Conservation (phyloP, 2,113 vertebrate species). For the Mus spicilegus region DNA sequence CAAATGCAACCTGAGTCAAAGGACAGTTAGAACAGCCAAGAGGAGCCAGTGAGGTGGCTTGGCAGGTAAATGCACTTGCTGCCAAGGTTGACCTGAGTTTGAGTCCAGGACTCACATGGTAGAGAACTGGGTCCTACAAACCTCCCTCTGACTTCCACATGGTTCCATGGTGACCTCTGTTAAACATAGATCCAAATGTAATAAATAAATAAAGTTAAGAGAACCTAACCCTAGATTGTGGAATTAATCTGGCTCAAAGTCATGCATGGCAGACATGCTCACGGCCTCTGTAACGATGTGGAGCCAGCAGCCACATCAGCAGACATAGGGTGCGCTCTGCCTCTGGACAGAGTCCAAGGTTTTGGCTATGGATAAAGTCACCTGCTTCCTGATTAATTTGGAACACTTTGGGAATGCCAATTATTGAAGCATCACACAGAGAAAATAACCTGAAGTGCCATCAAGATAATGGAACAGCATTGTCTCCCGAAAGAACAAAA, state of each 20-base stretch:
- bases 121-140: background rate
- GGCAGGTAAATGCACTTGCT: background rate
- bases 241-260: background rate
- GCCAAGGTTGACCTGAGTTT: background rate
- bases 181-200: background rate
- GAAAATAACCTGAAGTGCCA: background rate
- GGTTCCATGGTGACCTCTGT: background rate
- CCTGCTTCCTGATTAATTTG: conserved; percentile 51
- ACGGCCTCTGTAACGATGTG: background rate
- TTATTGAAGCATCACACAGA: background rate
- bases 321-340: background rate
- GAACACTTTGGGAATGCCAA: background rate
- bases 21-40: background rate
- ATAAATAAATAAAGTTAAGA: background rate
- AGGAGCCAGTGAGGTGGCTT: background rate
- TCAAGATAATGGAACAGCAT: background rate
- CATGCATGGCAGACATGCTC: conserved; percentile 14
- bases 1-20: background rate
- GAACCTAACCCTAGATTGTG: background rate
- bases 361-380: conserved; percentile 26
- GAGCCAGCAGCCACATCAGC: background rate
- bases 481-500: conserved; percentile 29
- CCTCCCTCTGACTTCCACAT: background rate
- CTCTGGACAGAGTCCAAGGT: conserved; percentile 32
- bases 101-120: background rate